These are phyloP conservation scores for Ctenopoma kingsleyae DNA, from an alignment of 2,797 vertebrate genomes.

Conservation along the genomic window DNA sequence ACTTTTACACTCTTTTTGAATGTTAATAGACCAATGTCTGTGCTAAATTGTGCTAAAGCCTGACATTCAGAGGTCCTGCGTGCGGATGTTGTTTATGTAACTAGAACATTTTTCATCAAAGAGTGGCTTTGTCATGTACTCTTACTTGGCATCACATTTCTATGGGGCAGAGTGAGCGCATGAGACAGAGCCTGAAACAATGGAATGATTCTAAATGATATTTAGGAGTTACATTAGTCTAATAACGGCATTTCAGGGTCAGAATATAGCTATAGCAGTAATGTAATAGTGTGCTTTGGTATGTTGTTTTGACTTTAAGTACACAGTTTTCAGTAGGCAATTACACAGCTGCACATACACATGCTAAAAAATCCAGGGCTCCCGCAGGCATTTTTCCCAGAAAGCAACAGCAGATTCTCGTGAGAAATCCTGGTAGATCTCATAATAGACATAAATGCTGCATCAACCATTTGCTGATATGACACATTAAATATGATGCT, in stretches of 20 bases:
- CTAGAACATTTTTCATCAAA: not conserved
- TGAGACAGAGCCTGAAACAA: not conserved
- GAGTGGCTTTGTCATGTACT: not conserved
- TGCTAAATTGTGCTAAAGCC: not conserved
- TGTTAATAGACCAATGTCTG: not conserved
- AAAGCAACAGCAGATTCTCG: not conserved
- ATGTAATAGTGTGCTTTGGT: not conserved
- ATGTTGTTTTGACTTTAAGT: not conserved
- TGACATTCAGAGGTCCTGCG: not conserved
- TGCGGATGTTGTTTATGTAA: not conserved
- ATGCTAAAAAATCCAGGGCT: not conserved
- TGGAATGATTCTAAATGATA: not conserved
- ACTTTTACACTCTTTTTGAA: not conserved
- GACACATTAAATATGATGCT: conserved; percentile 57
- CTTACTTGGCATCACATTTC: not conserved
- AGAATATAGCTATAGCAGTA: not conserved
- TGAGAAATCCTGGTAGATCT: not conserved
- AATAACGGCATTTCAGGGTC: not conserved
- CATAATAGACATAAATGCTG: conserved; percentile 34
- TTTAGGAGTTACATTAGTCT: not conserved
- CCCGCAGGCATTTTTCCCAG: not conserved
- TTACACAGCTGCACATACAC: conserved; percentile 4
- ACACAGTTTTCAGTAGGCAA: not conserved
- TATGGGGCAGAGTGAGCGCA: not conserved
- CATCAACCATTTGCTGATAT: conserved; percentile 49